Evolutionary conservation across 37 sponge, comb jelly and placozoan genomes (phyloP).

Genomic region (Spongilla lacustris): DNA sequence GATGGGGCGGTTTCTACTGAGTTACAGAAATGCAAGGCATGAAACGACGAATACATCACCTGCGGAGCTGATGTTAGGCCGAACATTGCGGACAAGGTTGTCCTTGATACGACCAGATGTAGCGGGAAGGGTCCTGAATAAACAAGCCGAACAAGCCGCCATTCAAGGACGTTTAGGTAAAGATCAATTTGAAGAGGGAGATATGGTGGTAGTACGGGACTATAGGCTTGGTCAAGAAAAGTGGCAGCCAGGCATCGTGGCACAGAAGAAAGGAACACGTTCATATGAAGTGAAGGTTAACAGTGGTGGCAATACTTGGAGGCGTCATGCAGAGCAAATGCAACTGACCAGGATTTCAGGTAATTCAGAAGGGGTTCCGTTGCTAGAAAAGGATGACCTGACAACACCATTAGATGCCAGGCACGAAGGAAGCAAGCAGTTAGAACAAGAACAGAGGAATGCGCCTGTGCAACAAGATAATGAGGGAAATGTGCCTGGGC

Average conservation of each 20-base stretch:
- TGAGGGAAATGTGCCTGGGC: neutral
- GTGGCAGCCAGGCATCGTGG: constrained; percentile 10
- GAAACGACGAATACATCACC: constrained; percentile 20
- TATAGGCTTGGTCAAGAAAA: neutral
- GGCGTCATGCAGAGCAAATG: constrained; percentile 2
- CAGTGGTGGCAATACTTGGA: neutral
- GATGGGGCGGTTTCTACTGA: neutral
- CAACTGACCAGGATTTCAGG: too few relatives aligned
- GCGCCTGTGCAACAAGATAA: too few relatives aligned
- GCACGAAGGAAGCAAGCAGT: too few relatives aligned
- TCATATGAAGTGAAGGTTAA: constrained; percentile 3
- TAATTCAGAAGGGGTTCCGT: too few relatives aligned
- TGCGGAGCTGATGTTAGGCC: neutral
- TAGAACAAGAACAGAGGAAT: too few relatives aligned
- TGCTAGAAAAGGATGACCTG: too few relatives aligned
- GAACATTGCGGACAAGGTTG: constrained; percentile 1
- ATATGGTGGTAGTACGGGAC: neutral
- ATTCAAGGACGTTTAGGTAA: too few relatives aligned
- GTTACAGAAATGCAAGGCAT: constrained; percentile 30
- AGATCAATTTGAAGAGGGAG: neutral
- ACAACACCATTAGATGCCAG: too few relatives aligned
- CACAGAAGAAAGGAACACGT: neutral
- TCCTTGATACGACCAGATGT: neutral
- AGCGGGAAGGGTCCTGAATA: neutral
- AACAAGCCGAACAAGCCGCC: neutral